These are phyloP conservation scores for Stenodera caucasica DNA, from an alignment of 2,888 invertebrate species.

Conservation along the genomic window DNA sequence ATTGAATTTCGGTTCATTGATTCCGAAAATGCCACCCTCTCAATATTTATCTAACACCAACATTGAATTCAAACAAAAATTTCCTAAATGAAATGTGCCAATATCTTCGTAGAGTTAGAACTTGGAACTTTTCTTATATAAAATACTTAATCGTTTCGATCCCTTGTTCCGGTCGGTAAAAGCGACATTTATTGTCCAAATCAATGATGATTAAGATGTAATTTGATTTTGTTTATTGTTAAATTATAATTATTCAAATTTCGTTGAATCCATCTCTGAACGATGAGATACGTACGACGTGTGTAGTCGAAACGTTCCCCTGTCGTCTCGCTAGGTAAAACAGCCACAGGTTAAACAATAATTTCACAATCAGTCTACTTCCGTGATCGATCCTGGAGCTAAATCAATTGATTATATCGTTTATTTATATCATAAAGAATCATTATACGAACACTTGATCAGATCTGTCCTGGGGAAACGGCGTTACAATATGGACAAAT, in stretches of 20 bases:
- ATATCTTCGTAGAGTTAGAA: background rate
- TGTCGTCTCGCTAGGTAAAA: conserved; percentile 24
- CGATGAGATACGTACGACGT: conserved; percentile 27
- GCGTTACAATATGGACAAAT: conserved; percentile 29
- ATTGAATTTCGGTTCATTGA: background rate
- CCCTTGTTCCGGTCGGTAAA: background rate
- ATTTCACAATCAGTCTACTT: conserved; percentile 32
- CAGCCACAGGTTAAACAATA: conserved; percentile 31
- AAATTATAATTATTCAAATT: too few species aligned
- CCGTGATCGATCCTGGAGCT: conserved; percentile 26
- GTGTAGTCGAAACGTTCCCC: conserved; percentile 35
- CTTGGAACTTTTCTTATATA: background rate
- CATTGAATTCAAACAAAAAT: background rate
- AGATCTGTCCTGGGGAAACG: conserved; percentile 26
- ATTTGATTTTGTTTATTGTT: too few species aligned
- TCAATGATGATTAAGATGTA: too few species aligned
- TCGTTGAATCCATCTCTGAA: conserved; percentile 21
- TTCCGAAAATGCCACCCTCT: background rate
- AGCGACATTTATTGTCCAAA: too few species aligned
- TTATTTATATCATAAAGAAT: conserved; percentile 33
- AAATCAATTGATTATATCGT: conserved; percentile 31
- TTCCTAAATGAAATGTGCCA: background rate
- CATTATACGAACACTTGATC: conserved; percentile 28
- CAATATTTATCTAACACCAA: background rate
- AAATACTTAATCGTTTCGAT: background rate